phyloP scores from a whole-genome alignment of 2,888 invertebrate species.

The Phortica magna region DNA sequence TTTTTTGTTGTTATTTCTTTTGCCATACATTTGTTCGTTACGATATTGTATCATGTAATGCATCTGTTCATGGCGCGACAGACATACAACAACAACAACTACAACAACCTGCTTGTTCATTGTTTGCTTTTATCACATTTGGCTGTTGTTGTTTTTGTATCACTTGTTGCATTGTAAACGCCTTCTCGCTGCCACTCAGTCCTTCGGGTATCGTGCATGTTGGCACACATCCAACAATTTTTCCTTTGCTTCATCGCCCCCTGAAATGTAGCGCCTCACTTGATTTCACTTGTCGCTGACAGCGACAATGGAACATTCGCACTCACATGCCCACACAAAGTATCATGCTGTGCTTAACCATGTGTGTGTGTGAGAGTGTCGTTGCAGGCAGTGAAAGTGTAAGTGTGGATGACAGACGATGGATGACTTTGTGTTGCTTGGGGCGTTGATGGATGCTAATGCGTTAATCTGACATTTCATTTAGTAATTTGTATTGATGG shows the following conservation, averaged over 20 bases:
- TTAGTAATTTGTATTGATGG: not conserved
- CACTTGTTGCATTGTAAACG: slow-evolving; percentile 1
- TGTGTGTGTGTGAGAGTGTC: not conserved
- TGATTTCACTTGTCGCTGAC: no score
- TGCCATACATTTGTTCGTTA: slow-evolving; percentile 30
- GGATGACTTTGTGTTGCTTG: not conserved
- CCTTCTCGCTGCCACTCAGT: not conserved
- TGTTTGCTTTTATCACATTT: not conserved
- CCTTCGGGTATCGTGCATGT: not conserved
- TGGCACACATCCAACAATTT: slow-evolving; percentile 2
- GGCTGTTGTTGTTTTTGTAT: not conserved
- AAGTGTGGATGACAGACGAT: not conserved
- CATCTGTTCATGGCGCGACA: slow-evolving; percentile 7
- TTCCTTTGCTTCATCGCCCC: no score
- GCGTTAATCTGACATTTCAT: not conserved
- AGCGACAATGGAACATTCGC: not conserved
- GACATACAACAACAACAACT: not conserved
- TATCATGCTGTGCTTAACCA: not conserved
- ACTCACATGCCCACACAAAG: not conserved
- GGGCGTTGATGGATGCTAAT: not conserved
- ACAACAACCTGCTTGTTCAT: not conserved
- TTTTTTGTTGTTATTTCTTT: slow-evolving; percentile 17
- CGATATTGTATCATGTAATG: not conserved
- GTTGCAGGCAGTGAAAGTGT: not conserved
- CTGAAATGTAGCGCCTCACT: no score